These are phyloP conservation scores for Kobus ellipsiprymnus DNA, from an alignment of 2,113 vertebrate genomes.

Conservation along the genomic window DNA sequence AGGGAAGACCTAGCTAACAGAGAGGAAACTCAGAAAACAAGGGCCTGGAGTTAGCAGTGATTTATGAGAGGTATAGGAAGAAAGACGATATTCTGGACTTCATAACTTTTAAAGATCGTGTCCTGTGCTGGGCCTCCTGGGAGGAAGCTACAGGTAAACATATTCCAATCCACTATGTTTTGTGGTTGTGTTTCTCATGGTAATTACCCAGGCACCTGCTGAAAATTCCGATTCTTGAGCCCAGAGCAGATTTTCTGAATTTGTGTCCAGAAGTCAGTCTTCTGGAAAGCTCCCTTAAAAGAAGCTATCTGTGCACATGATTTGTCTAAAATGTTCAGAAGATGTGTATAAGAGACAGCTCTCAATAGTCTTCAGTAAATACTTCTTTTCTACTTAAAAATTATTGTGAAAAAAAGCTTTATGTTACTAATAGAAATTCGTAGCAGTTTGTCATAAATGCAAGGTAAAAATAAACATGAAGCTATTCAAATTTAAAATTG, in stretches of 20 bases:
- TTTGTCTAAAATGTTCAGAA: neutral
- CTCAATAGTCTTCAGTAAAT: neutral
- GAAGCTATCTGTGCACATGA: neutral
- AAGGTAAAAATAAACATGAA: constrained; percentile 1
- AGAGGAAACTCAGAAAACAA: neutral
- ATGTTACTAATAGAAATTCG: neutral
- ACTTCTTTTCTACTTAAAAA: neutral
- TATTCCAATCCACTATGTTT: neutral
- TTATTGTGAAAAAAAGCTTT: neutral
- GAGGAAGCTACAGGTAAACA: neutral
- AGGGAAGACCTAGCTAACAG: neutral
- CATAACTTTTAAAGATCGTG: neutral
- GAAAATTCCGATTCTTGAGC: neutral
- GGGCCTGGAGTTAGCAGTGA: neutral
- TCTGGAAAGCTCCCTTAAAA: neutral
- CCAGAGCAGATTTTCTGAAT: neutral
- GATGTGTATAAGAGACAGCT: too few species aligned
- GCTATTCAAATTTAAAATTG: neutral
- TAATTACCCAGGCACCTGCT: neutral
- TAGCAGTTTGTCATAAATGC: neutral
- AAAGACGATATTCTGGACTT: neutral
- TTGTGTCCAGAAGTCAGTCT: neutral
- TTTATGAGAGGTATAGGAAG: neutral
- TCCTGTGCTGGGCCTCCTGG: neutral
- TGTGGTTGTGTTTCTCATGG: neutral